Conservation (phyloP, 2,113 vertebrate genomes). For the Corydoras sp. region DNA sequence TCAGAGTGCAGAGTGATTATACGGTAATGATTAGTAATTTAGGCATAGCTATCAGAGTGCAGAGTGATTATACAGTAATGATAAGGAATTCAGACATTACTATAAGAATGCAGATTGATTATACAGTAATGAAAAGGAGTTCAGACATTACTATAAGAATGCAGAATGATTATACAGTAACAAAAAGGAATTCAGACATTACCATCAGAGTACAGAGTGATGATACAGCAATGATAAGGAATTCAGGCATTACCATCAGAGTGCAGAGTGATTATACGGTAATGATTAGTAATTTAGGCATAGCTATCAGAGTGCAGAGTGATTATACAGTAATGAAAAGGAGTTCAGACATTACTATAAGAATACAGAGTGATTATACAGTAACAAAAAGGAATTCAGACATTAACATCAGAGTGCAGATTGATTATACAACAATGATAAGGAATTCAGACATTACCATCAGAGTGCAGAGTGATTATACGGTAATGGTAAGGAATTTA, state of each 20-base stretch:
- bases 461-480: not conserved
- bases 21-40: not conserved
- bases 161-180: constrained; percentile 5
- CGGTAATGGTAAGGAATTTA: not conserved
- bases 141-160: constrained; percentile 30
- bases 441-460: not conserved
- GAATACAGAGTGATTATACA: not conserved
- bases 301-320: constrained; percentile 18
- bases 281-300: not conserved
- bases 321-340: constrained; percentile 2
- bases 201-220: constrained; percentile 29
- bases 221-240: not conserved
- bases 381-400: not conserved
- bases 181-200: constrained; percentile 6
- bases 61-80: not conserved
- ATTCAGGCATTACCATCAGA: constrained; percentile 28
- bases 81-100: constrained; percentile 2
- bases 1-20: not conserved
- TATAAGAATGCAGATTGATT: constrained; percentile 27
- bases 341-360: not conserved
- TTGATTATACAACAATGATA: not conserved
- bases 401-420: not conserved
- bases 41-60: not conserved
- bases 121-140: not conserved
- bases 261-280: constrained; percentile 16